Percentiles rank a stretch among this genome's conserved stretches.
Evolutionary conservation across 2,797 vertebrate genomes (phyloP).

Genomic region (Cuniculus paca): DNA sequence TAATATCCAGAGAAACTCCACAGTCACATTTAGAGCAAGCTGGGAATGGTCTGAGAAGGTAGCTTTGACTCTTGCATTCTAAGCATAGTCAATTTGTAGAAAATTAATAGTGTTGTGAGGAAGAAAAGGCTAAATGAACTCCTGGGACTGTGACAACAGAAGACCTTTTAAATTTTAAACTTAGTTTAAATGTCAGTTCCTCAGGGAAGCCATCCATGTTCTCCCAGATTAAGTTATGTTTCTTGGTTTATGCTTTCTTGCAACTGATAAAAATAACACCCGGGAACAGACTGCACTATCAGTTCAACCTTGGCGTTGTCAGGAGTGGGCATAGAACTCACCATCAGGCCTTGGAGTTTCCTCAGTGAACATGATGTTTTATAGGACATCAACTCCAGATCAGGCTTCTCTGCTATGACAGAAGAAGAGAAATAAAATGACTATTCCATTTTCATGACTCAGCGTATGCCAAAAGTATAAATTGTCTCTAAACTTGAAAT

Average conservation of each 20-base stretch:
- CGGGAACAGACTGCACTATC: not conserved
- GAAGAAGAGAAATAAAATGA: not conserved
- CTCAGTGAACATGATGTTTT: not conserved
- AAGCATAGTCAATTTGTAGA: conserved; percentile 6
- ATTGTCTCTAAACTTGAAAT: not conserved
- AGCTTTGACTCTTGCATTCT: not conserved
- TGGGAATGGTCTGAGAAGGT: not conserved
- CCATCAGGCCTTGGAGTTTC: not conserved
- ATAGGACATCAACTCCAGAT: not conserved
- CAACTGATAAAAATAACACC: not conserved
- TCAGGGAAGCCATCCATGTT: not conserved
- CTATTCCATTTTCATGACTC: not conserved
- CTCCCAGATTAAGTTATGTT: not conserved
- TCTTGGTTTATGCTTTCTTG: not conserved
- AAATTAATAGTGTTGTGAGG: conserved; percentile 33
- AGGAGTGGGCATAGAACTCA: not conserved
- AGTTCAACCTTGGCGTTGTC: not conserved
- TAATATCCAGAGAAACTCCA: not conserved
- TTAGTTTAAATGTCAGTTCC: conserved; percentile 38
- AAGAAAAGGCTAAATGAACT: conserved; percentile 25
- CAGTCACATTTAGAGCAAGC: not conserved
- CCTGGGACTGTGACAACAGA: not conserved
- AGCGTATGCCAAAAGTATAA: not conserved
- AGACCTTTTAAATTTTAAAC: conserved; percentile 28
- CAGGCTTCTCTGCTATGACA: too few species aligned